Base-by-base conservation (phyloP, 1,140 invertebrate genomes). In the Nebria ingens region DNA sequence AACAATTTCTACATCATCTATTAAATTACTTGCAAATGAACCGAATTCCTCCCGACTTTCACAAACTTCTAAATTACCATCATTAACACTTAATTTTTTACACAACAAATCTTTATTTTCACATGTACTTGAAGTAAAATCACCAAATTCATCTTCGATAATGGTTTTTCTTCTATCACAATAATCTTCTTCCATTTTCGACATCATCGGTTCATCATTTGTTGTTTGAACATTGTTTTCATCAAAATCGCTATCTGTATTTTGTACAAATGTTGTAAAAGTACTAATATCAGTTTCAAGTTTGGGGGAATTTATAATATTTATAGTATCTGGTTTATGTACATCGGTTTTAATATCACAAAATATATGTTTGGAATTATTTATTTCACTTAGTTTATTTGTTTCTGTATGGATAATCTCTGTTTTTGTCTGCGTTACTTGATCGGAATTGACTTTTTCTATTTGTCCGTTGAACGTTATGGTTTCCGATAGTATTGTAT, bases 391-490 rank as follows among this genome's bases (percentile, higher is more conserved):
- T 17, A 54, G 55, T 51, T 57, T 56, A 19, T 58, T 59, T 15
- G 51, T 63, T 61, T 59, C 55, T 52, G 60, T 66, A 51, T 62
- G 61, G 15, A 53, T 34, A 61, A 55, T 59, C 45, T 55, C 58
- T 25, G 51, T 17, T 19, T 57, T 49, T 21, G 56, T 34, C 6
- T 34, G 25, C 25, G n/a, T 34, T n/a, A 34, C n/a, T 6, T 34
- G 25, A n/a, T 34, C 25, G n/a, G n/a, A 34, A 9, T 34, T 34
- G 25, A 34, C 25, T n/a, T n/a, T n/a, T n/a, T n/a, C n/a, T n/a
- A n/a, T n/a, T n/a, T 34, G 25, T n/a, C 25, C 25, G 25, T 34
- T 34, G n/a, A 6, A 34, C n/a, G 6, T 34, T 34, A 34, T 34
- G 25, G 6, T n/a, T 34, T 6, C 6, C 25, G 25, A 34, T 34